Evolutionary conservation across 2,797 vertebrate genomes (phyloP).

Genomic region (Synanceia verrucosa): DNA sequence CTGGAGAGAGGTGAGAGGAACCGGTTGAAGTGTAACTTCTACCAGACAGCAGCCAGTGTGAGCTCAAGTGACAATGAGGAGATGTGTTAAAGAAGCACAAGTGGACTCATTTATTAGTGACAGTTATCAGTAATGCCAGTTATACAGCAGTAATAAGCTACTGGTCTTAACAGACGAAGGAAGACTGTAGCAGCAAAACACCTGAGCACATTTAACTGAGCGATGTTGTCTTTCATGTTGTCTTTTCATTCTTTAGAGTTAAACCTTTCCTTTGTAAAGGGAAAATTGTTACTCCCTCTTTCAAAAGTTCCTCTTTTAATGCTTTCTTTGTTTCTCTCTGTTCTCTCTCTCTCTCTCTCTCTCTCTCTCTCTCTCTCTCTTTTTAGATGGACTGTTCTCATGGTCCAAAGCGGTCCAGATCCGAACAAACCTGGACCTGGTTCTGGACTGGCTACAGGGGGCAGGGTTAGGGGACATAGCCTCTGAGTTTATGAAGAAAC

Average conservation of each 20-base stretch:
- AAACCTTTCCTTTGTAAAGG: neutral
- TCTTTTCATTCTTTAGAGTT: neutral
- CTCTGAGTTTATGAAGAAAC: conserved; percentile 91
- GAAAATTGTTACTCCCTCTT: neutral
- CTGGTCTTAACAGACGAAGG: neutral
- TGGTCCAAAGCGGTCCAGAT: conserved; percentile 95
- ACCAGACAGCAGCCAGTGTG: neutral
- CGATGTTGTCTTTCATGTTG: too few species aligned
- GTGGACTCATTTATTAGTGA: neutral
- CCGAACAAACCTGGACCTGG: conserved; percentile 91
- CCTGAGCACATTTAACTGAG: too few species aligned
- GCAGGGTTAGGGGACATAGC: conserved; percentile 93
- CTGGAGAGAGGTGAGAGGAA: conserved; percentile 89
- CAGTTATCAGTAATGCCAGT: neutral
- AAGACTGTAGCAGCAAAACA: neutral
- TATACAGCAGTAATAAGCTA: neutral
- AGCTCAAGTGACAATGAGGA: neutral
- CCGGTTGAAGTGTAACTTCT: neutral
- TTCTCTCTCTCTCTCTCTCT: neutral
- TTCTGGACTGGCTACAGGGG: conserved; percentile 93
- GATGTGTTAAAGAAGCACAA: neutral
- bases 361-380: too few species aligned
- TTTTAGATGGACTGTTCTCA: conserved; percentile 87
- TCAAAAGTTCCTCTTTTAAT: neutral
- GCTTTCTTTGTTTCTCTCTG: neutral